Evolutionary conservation across 2,113 vertebrate genomes (phyloP).

Genomic region (Capricornis sumatraensis): DNA sequence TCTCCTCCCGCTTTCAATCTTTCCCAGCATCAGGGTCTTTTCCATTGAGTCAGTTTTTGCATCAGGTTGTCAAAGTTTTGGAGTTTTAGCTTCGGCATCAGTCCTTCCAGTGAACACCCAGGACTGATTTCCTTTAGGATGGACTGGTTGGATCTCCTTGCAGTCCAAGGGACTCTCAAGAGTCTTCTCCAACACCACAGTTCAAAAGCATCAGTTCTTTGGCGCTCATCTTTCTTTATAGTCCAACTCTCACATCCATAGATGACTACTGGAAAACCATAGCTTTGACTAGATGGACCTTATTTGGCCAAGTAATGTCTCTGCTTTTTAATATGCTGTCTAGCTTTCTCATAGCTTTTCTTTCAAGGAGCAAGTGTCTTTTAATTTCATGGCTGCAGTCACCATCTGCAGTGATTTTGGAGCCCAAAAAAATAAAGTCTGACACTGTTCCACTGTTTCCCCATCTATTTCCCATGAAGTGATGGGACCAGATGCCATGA

Average conservation of each 20-base stretch:
- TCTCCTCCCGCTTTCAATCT: not conserved
- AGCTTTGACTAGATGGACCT: not conserved
- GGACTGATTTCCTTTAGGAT: not conserved
- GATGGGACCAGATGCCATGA: not conserved
- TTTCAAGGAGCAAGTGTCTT: not conserved
- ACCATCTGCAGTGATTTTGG: not conserved
- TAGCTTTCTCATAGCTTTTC: not conserved
- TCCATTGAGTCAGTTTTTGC: not conserved
- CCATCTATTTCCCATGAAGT: not conserved
- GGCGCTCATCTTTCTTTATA: fast-evolving
- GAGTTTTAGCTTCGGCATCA: not conserved
- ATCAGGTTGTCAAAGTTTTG: not conserved
- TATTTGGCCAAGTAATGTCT: not conserved
- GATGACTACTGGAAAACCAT: not conserved
- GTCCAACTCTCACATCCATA: not conserved
- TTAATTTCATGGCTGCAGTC: not conserved
- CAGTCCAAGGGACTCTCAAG: not conserved
- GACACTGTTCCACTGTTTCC: not conserved
- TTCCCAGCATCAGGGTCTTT: not conserved
- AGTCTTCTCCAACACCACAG: not conserved
- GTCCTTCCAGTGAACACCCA: not conserved
- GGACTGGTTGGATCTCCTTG: not conserved
- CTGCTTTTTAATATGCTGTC: not conserved
- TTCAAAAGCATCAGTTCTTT: not conserved
- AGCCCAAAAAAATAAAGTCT: not conserved